A percentile compares a stretch with the other conserved stretches of the same genome.
These are phyloP conservation scores for Trinorchestia longiramus DNA, from an alignment of 1,140 invertebrate genomes.

Conservation along the genomic window DNA sequence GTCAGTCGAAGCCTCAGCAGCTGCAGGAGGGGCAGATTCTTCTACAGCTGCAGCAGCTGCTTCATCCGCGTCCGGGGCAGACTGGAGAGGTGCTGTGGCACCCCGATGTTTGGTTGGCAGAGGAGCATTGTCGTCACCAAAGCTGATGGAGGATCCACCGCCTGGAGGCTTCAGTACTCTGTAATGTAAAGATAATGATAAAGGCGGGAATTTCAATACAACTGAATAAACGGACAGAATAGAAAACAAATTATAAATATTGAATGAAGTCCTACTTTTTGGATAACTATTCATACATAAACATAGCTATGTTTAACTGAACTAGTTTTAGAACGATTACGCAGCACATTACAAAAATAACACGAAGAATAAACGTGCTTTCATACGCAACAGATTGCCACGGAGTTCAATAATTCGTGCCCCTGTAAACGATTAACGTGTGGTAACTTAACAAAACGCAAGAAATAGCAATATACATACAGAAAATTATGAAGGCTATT, in stretches of 20 bases:
- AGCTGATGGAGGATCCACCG: slow-evolving; percentile 55
- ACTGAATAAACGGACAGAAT: background rate
- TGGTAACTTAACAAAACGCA: no score
- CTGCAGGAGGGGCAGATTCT: background rate
- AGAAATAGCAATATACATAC: background rate
- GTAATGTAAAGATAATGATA: background rate
- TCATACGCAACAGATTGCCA: background rate
- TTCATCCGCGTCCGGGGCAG: background rate
- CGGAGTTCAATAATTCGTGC: background rate
- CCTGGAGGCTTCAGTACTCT: slow-evolving; percentile 56
- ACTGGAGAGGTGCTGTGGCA: background rate
- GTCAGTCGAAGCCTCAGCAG: background rate
- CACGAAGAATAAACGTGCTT: background rate
- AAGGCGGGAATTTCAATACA: background rate
- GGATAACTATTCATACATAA: background rate
- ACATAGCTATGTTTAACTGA: background rate
- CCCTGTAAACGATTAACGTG: no score
- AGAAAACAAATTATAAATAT: no score
- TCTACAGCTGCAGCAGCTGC: background rate
- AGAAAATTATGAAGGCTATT: background rate
- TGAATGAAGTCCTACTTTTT: background rate
- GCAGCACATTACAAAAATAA: background rate
- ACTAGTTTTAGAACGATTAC: background rate
- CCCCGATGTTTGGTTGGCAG: background rate
- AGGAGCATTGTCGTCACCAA: slow-evolving; percentile 35